phyloP scores from a whole-genome alignment of 2,113 vertebrate genomes.

The Micronycteris hirsuta region DNA sequence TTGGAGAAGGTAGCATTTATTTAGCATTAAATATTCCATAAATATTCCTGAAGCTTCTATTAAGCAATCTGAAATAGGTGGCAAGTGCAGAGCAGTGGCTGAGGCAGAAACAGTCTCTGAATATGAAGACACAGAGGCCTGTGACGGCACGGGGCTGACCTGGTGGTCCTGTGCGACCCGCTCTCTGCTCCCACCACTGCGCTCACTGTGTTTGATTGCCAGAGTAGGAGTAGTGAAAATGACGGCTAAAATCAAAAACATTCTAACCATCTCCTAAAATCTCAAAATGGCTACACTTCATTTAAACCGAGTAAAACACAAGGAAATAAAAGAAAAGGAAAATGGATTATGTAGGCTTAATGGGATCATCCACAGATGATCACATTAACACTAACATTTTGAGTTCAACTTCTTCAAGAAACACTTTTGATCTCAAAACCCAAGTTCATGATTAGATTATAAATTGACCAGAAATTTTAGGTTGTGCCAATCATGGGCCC shows the following conservation, averaged over 20 bases:
- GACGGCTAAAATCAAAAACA: background rate
- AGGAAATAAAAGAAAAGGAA: background rate
- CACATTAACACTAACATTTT: background rate
- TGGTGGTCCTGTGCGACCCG: background rate
- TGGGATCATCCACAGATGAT: background rate
- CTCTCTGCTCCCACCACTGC: background rate
- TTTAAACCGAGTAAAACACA: background rate
- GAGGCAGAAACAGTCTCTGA: background rate
- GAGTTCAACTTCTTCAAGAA: background rate
- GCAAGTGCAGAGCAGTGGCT: accelerated
- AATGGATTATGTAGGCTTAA: background rate
- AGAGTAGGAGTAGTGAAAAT: background rate
- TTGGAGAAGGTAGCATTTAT: background rate
- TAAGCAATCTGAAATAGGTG: background rate
- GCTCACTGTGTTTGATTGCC: background rate
- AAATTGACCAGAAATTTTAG: background rate
- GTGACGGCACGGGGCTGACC: background rate
- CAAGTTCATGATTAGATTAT: background rate
- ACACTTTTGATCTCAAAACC: background rate
- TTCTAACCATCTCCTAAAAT: background rate
- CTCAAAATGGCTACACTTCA: background rate
- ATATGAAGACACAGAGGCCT: background rate
- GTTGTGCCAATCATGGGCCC: background rate
- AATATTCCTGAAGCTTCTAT: background rate
- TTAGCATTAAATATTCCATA: background rate